Percentiles rank a stretch among this genome's conserved stretches.
phyloP scores from a whole-genome alignment of 2,113 vertebrate species.

The Oceanites oceanicus region DNA sequence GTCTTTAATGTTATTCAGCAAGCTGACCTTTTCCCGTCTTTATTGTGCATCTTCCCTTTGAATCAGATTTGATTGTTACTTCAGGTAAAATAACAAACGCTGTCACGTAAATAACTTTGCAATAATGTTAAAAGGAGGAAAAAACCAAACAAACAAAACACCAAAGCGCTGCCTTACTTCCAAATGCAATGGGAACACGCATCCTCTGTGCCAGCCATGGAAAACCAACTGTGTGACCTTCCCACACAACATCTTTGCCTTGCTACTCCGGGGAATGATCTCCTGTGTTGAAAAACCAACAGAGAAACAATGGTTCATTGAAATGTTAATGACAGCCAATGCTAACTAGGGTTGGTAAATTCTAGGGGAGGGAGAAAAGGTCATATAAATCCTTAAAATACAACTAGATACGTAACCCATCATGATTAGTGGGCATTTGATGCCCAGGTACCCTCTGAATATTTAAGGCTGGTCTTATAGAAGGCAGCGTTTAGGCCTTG shows the following conservation, averaged over 20 bases:
- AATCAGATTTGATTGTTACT: constrained; percentile 72
- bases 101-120: constrained; percentile 62
- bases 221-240: constrained; percentile 38
- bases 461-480: background rate
- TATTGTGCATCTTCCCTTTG: constrained; percentile 65
- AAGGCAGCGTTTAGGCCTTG: background rate
- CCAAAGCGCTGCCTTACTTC: background rate
- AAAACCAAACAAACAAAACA: constrained; percentile 1
- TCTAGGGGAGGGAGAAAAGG: constrained; percentile 22
- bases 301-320: constrained; percentile 7
- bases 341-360: background rate
- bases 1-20: constrained; percentile 72
- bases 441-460: background rate
- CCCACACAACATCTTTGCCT: constrained; percentile 1
- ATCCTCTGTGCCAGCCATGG: background rate
- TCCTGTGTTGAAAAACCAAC: constrained; percentile 23
- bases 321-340: constrained; percentile 25
- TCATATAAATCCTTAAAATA: background rate
- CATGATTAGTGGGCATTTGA: background rate
- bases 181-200: background rate
- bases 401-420: background rate
- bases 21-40: constrained; percentile 70
- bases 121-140: constrained; percentile 43
- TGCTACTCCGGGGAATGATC: constrained; percentile 9
- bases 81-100: constrained; percentile 69